These are phyloP conservation scores for Cynocephalus volans DNA, from an alignment of 2,113 vertebrate genomes.

Conservation along the genomic window DNA sequence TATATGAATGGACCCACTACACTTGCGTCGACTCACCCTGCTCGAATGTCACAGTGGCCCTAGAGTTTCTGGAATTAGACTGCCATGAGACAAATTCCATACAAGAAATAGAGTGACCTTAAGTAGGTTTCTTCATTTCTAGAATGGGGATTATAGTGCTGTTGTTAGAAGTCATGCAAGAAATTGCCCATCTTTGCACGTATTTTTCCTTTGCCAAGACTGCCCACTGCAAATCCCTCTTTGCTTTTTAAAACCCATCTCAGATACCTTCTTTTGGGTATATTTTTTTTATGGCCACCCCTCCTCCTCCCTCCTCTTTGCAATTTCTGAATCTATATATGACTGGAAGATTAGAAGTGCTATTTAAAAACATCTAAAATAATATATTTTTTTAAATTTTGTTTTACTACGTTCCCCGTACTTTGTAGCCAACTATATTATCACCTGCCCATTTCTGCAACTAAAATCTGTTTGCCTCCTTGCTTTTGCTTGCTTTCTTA, in stretches of 20 bases:
- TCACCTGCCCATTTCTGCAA: neutral
- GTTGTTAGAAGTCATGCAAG: neutral
- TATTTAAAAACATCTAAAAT: neutral
- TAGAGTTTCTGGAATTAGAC: neutral
- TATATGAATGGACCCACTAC: rapidly evolving
- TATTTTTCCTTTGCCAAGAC: neutral
- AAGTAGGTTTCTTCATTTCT: neutral
- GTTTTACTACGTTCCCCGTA: neutral
- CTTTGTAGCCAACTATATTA: neutral
- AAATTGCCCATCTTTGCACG: neutral
- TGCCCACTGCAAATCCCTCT: neutral
- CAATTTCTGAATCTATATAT: neutral
- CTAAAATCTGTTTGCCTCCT: neutral
- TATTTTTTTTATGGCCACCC: neutral
- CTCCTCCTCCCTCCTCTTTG: neutral
- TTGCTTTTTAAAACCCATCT: neutral
- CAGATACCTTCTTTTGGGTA: too few relatives aligned
- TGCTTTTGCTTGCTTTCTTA: neutral
- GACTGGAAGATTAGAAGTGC: neutral
- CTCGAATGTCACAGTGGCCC: rapidly evolving
- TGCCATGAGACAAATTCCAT: neutral
- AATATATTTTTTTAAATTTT: neutral
- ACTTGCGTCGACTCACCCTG: rapidly evolving
- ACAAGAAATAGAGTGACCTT: neutral
- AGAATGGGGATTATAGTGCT: neutral